Percentiles rank a stretch among this genome's conserved stretches.
Conservation (phyloP, 2,888 invertebrate genomes). For the Scaptomyza reducta region DNA sequence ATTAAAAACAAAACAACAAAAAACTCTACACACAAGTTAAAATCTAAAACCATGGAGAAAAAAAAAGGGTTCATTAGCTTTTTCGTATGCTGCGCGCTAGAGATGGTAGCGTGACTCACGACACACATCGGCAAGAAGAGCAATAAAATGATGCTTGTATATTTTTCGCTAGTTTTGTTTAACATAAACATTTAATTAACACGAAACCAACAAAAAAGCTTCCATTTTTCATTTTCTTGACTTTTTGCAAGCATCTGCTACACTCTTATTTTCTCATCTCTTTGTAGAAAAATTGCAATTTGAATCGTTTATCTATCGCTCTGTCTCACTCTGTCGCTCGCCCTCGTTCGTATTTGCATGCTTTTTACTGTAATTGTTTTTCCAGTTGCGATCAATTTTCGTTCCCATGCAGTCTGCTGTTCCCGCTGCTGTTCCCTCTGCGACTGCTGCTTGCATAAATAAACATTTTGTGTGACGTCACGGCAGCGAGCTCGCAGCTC, state of each 20-base stretch:
- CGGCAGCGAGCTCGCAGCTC: not conserved
- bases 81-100: conserved; percentile 2
- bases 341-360: not conserved
- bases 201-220: not conserved
- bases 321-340: not conserved
- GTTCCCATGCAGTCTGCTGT: conserved; percentile 14
- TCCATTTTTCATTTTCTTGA: not conserved
- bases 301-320: not conserved
- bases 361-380: conserved; percentile 7
- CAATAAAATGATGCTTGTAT: not conserved
- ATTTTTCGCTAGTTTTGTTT: not conserved
- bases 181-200: not conserved
- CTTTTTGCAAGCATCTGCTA: not conserved
- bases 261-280: not conserved
- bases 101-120: conserved; percentile 6
- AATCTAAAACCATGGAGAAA: conserved; percentile 2
- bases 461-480: conserved; percentile 43
- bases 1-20: conserved; percentile 23
- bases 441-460: conserved; percentile 14
- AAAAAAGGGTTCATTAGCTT: conserved; percentile 43
- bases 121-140: no score
- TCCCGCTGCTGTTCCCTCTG: no score
- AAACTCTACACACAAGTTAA: conserved; percentile 11
- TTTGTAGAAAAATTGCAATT: not conserved
- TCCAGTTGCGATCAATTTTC: conserved; percentile 9